Conservation (phyloP, 2,888 invertebrate genomes). For the Pantelozetes paolii region DNA sequence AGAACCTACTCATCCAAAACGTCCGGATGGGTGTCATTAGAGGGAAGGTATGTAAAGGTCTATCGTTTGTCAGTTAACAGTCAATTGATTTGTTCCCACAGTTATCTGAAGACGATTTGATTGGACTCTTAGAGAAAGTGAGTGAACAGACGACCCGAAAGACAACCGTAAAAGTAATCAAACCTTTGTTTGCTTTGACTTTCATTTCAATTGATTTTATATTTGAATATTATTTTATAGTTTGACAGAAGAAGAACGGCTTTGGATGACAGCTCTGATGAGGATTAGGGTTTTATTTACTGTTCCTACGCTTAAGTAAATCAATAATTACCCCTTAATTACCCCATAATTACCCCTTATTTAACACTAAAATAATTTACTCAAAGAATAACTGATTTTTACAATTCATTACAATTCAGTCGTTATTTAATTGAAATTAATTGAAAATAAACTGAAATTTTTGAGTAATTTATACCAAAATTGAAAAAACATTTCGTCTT, state of each 20-base stretch:
- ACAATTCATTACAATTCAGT: no score
- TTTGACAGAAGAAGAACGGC: slow-evolving; percentile 84
- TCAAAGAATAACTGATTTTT: no score
- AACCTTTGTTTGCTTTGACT: slow-evolving; percentile 32
- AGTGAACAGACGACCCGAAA: slow-evolving; percentile 75
- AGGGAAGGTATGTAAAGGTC: not conserved
- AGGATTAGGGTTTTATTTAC: not conserved
- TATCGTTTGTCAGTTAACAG: no score
- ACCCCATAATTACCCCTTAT: no score
- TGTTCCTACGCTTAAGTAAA: no score
- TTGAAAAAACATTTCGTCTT: no score
- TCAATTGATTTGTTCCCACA: slow-evolving; percentile 45
- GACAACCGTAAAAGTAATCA: slow-evolving; percentile 64
- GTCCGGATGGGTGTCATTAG: slow-evolving; percentile 83
- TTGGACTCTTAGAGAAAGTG: slow-evolving; percentile 75
- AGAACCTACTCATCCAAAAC: slow-evolving; percentile 90
- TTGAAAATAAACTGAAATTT: no score
- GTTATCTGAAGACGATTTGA: slow-evolving; percentile 78
- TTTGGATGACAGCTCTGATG: slow-evolving; percentile 71
- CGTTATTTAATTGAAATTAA: no score
- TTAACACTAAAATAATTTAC: no score
- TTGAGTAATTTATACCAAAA: no score
- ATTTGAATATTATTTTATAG: not conserved
- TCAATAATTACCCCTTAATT: no score
- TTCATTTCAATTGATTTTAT: slow-evolving; percentile 54